Evolutionary conservation across 2,797 vertebrate species (phyloP), one percentile per base, ranked within the genome.

Genomic region (Diglossa cyanea): DNA sequence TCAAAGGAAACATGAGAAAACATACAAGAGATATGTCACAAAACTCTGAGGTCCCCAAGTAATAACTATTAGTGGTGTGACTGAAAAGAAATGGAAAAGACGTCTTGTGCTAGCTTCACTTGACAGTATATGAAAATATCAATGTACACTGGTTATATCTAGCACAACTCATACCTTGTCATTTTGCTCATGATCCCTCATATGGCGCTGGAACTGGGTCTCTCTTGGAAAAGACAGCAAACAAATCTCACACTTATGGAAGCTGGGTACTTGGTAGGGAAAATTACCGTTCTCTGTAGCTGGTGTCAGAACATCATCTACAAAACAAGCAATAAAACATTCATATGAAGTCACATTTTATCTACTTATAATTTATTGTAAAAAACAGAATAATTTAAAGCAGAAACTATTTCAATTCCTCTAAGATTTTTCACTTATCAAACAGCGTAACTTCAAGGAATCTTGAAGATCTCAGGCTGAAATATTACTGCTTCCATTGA

Each of bases 191-290:
- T 99, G 99, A 91, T 99, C 98, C 62, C 98, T 98, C 88, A 99
- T 99, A 97, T 99, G 99, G 97, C 98, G 99, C 94, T 99, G 99
- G 81, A 99, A 98, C 93, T 99, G 99, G 93, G 98, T 99, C 88
- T 99, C 99, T 57, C 99, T 99, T 84, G 98, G 98, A 83, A 99
- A 99, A 88, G 98, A 98, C 88, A 99, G 98, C 85, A 98, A 98
- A 95, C 99, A 99, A 95, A 99, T 98, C 25, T 98, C 98, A 97
- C 99, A 99, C 96, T 98, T 99, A 97, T 93, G 98, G 92, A 99
- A 98, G 97, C 89, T 98, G 91, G 98, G 92, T 82, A 98, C 98
- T 85, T 97, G 98, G 96, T 97, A 98, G 16, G 97, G 97, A 98
- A 98, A 98, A 94, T 89, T 97, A 93, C 93, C 25, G 88, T 96